Conservation (phyloP, 2,797 vertebrate genomes). For the Rhinogobio ventralis region DNA sequence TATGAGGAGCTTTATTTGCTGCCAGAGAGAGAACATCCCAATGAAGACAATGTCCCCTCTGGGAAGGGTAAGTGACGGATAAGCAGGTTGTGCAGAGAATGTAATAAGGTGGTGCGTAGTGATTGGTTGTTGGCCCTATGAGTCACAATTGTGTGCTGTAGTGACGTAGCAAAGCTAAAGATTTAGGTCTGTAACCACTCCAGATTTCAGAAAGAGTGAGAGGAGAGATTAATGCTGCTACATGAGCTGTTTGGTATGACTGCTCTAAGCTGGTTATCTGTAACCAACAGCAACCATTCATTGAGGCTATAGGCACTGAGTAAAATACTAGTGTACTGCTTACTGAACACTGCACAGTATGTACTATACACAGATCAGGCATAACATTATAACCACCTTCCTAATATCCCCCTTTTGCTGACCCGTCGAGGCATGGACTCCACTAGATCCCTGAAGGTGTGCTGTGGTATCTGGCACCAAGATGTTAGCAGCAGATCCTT, state of each 20-base stretch:
- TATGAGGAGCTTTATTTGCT: constrained; percentile 38
- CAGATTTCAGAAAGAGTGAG: constrained; percentile 8
- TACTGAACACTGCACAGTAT: background rate
- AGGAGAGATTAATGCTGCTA: constrained; percentile 35
- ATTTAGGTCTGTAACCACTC: constrained; percentile 18
- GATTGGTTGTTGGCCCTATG: constrained; percentile 4
- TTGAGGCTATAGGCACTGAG: background rate
- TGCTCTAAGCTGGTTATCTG: constrained; percentile 22
- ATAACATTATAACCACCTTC: too few relatives aligned
- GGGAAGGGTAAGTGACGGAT: constrained; percentile 32
- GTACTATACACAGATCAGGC: background rate
- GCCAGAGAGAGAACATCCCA: constrained; percentile 50
- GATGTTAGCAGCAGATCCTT: too few relatives aligned
- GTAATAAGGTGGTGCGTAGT: background rate
- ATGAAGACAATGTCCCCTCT: constrained; percentile 37
- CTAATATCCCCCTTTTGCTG: too few relatives aligned
- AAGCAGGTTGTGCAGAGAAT: constrained; percentile 37
- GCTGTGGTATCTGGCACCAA: too few relatives aligned
- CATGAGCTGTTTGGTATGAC: background rate
- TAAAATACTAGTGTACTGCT: background rate
- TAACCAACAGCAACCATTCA: constrained; percentile 18
- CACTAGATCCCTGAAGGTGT: too few relatives aligned
- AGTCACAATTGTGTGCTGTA: constrained; percentile 31
- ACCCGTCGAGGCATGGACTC: too few relatives aligned
- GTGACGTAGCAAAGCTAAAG: constrained; percentile 48